Conservation (phyloP, 2,113 vertebrate genomes). For the Paradoxurus hermaphroditus region DNA sequence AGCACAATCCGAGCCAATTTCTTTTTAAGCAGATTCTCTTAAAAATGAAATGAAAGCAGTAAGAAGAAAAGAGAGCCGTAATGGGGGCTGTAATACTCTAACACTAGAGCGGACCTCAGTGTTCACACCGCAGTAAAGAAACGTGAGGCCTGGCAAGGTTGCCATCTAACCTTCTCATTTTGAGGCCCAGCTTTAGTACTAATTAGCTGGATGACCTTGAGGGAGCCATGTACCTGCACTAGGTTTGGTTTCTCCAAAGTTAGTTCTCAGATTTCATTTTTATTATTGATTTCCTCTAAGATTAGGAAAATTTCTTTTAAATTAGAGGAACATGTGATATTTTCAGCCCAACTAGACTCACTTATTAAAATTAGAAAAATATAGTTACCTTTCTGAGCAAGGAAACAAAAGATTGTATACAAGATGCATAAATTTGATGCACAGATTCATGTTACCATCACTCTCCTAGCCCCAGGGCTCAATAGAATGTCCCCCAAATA, state of each 20-base stretch:
- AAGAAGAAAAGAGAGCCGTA: not conserved
- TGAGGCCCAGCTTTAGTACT: not conserved
- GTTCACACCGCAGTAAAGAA: not conserved
- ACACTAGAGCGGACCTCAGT: not conserved
- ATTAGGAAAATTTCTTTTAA: constrained; percentile 1
- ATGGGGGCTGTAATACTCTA: not conserved
- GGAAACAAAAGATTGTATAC: not conserved
- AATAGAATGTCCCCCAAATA: not conserved
- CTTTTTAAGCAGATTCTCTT: not conserved
- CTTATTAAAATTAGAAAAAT: not conserved
- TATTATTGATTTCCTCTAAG: not conserved
- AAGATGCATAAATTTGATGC: not conserved
- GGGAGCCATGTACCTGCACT: too few species aligned
- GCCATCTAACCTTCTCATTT: not conserved
- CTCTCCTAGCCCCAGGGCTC: not conserved
- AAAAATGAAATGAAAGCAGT: not conserved
- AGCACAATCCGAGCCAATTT: not conserved
- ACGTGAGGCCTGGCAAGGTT: not conserved
- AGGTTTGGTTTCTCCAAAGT: not conserved
- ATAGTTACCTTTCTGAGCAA: not conserved
- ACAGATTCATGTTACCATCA: not conserved
- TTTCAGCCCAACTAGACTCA: not conserved
- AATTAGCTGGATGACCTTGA: not conserved
- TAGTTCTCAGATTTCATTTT: not conserved
- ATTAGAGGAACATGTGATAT: not conserved